Conservation (phyloP, 2,797 vertebrate genomes). For the Epinephelus coioides region DNA sequence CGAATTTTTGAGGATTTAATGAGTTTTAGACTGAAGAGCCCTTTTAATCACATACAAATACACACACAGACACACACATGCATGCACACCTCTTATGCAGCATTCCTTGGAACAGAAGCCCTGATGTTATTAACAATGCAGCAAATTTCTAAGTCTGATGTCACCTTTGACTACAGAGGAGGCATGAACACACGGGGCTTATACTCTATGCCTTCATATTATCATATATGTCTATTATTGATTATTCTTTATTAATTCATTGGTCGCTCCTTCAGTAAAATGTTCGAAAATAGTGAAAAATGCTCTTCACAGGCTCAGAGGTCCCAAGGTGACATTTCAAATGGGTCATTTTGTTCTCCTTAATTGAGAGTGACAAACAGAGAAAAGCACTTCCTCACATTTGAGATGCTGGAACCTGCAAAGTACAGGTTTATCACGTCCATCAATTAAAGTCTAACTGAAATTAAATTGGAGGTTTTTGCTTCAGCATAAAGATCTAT, state of each 20-base stretch:
- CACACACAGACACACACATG: neutral
- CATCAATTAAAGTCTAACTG: neutral
- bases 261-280: neutral
- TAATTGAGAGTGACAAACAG: neutral
- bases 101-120: neutral
- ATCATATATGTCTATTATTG: neutral
- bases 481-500: neutral
- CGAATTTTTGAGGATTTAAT: slow-evolving; percentile 19
- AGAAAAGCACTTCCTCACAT: neutral
- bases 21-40: slow-evolving; percentile 38
- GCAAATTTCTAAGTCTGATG: neutral
- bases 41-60: slow-evolving; percentile 33
- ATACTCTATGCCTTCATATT: too few relatives aligned
- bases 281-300: neutral
- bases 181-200: too few relatives aligned
- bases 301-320: neutral
- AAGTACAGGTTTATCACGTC: neutral
- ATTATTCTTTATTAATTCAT: too few relatives aligned
- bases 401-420: neutral
- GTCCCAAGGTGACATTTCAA: neutral
- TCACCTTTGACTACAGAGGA: neutral
- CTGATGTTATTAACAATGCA: neutral
- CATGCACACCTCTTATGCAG: neutral
- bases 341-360: neutral
- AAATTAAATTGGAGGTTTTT: neutral